A percentile compares a stretch with the other conserved stretches of the same genome.
phyloP scores from a whole-genome alignment of 2,113 vertebrate species.

The Trachemys scripta region DNA sequence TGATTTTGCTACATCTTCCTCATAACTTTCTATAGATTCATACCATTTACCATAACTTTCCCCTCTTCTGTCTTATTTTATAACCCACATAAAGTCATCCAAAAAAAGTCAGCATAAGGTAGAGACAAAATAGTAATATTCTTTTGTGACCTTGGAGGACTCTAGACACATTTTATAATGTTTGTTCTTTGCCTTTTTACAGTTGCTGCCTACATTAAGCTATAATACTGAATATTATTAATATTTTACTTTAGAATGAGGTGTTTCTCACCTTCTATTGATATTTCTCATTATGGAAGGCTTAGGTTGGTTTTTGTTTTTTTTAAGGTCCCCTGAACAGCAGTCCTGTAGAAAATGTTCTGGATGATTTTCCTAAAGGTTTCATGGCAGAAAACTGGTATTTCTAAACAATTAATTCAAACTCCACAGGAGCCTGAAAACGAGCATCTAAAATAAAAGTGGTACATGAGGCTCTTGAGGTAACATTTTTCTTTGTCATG shows the following conservation, averaged over 20 bases:
- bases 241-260: neutral
- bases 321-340: neutral
- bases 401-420: slow-evolving; percentile 22
- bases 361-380: no score
- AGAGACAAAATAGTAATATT: neutral
- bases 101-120: neutral
- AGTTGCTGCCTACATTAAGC: neutral
- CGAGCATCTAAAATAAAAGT: neutral
- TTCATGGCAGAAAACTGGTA: neutral
- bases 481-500: neutral
- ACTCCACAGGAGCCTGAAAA: slow-evolving; percentile 28
- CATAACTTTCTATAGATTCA: neutral
- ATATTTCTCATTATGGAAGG: neutral
- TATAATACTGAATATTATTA: neutral
- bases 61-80: slow-evolving; percentile 1
- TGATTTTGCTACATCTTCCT: neutral
- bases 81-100: neutral
- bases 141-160: neutral
- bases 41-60: neutral
- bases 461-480: neutral
- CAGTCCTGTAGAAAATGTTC: neutral
- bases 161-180: neutral
- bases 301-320: no score
- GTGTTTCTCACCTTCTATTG: neutral
- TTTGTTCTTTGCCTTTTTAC: neutral